Evolutionary conservation across 2,797 vertebrate species (phyloP).

Genomic region (Epinephelus awoara): DNA sequence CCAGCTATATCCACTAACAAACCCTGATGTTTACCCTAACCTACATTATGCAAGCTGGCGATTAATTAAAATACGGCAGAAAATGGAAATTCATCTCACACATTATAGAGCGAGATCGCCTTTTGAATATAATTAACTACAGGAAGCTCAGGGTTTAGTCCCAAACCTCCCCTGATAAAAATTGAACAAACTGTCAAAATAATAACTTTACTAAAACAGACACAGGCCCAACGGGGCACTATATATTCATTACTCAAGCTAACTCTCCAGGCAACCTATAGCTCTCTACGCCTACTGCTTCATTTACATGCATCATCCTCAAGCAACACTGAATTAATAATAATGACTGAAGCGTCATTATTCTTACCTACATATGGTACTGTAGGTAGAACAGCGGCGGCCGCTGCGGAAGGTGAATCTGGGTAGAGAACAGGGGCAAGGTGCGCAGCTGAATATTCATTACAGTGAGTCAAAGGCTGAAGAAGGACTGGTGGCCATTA

Average conservation of each 20-base stretch:
- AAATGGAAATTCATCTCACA: background rate
- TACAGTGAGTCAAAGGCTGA: slow-evolving; percentile 25
- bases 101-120: background rate
- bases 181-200: slow-evolving; percentile 45
- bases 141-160: background rate
- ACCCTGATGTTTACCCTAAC: slow-evolving; percentile 33
- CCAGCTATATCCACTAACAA: slow-evolving; percentile 3
- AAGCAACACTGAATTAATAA: slow-evolving; percentile 73
- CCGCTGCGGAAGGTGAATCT: slow-evolving; percentile 52
- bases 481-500: background rate
- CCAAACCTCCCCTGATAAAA: background rate
- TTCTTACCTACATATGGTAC: slow-evolving; percentile 59
- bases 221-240: slow-evolving; percentile 31
- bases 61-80: slow-evolving; percentile 40
- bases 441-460: slow-evolving; percentile 63
- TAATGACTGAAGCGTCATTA: slow-evolving; percentile 67
- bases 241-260: slow-evolving; percentile 57
- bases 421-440: slow-evolving; percentile 43
- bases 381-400: slow-evolving; percentile 45
- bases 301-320: slow-evolving; percentile 70
- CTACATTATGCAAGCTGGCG: background rate
- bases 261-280: slow-evolving; percentile 64
- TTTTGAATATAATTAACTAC: slow-evolving; percentile 20
- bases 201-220: slow-evolving; percentile 52
- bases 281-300: slow-evolving; percentile 60